These are phyloP conservation scores for Notospermus geniculatus DNA, from an alignment of 1,140 invertebrate species.

Conservation along the genomic window DNA sequence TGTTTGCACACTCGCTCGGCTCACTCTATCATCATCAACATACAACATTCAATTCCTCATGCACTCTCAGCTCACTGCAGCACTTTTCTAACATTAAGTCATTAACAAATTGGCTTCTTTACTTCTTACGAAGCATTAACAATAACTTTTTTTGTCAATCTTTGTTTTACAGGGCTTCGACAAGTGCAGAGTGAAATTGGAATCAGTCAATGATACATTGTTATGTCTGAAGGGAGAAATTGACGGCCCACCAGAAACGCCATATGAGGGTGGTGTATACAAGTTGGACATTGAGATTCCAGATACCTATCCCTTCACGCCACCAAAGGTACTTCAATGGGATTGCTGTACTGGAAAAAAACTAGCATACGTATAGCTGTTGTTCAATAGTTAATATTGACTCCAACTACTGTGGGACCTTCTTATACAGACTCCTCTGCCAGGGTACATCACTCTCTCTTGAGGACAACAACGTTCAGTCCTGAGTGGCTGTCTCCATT, in stretches of 20 bases:
- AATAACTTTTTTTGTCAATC: background rate
- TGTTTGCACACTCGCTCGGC: too few relatives aligned
- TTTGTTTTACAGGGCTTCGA: conserved; percentile 51
- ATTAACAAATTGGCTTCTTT: too few relatives aligned
- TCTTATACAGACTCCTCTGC: background rate
- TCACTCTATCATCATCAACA: too few relatives aligned
- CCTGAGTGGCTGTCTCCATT: background rate
- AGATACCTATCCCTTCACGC: conserved; percentile 99
- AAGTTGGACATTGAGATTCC: conserved; percentile 96
- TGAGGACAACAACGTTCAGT: too few relatives aligned
- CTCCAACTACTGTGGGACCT: background rate
- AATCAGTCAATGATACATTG: conserved; percentile 86
- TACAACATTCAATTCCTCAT: too few relatives aligned
- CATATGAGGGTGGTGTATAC: conserved; percentile 94
- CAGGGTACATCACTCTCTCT: background rate
- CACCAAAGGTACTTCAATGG: conserved; percentile 73
- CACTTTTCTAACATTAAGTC: too few relatives aligned
- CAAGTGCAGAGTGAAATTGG: conserved; percentile 88
- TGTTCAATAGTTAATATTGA: background rate
- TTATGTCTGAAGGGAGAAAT: conserved; percentile 84
- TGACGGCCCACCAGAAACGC: conserved; percentile 83
- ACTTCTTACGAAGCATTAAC: too few relatives aligned
- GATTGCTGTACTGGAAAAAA: background rate
- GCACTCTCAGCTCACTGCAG: too few relatives aligned
- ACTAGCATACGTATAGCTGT: background rate